phyloP scores from a whole-genome alignment of 1,140 invertebrate species.

The Danaus plexippus region DNA sequence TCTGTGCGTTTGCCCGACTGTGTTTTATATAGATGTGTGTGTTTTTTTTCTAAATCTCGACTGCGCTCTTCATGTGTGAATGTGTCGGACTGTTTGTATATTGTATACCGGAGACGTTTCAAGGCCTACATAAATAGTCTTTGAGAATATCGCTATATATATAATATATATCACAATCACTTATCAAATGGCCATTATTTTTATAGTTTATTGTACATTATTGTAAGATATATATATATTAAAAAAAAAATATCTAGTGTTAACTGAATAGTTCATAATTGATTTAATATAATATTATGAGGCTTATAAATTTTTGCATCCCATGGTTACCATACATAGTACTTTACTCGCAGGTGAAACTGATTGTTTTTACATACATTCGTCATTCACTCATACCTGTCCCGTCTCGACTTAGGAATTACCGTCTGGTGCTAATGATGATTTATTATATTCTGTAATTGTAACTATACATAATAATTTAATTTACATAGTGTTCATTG shows the following conservation, averaged over 20 bases:
- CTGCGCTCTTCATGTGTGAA: too few species aligned
- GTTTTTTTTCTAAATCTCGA: too few species aligned
- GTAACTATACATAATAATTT: constrained; percentile 5
- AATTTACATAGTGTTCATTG: too few species aligned
- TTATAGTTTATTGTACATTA: constrained; percentile 5
- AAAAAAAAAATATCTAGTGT: constrained; percentile 11
- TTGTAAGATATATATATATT: constrained; percentile 9
- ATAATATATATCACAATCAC: not conserved
- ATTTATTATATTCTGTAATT: constrained; percentile 13
- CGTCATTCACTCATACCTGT: not conserved
- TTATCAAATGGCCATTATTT: constrained; percentile 12
- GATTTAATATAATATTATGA: constrained; percentile 9
- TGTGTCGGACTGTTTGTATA: too few species aligned
- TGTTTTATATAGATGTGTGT: too few species aligned
- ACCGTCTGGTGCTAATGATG: constrained; percentile 23
- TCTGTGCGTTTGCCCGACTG: too few species aligned
- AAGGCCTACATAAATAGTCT: too few species aligned
- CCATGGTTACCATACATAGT: constrained; percentile 17
- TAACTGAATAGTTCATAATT: constrained; percentile 10
- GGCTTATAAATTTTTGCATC: constrained; percentile 4
- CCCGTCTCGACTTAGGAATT: constrained; percentile 17
- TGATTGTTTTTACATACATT: constrained; percentile 4
- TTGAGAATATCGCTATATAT: too few species aligned
- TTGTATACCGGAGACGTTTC: too few species aligned
- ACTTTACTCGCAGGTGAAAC: constrained; percentile 5